A percentile compares a stretch with the other conserved stretches of the same genome.
phyloP scores from a whole-genome alignment of 1,140 invertebrate genomes.

The Trypoxylus dichotomus region DNA sequence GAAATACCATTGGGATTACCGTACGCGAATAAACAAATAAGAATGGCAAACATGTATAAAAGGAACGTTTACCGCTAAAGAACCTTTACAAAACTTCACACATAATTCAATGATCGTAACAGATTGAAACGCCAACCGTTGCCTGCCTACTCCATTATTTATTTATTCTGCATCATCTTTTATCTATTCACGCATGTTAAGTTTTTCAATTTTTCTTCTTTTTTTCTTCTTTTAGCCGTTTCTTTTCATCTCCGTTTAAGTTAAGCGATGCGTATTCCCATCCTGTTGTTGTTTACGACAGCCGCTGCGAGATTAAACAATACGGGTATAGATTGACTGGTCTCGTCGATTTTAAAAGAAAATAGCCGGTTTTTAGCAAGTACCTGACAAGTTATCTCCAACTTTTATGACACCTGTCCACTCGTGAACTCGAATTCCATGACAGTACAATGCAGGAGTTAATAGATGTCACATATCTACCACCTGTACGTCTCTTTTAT shows the following conservation, averaged over 20 bases:
- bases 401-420: slow-evolving; percentile 2
- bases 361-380: slow-evolving; percentile 2
- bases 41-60: too few relatives aligned
- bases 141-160: neutral
- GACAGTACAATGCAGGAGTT: neutral
- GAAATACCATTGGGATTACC: too few relatives aligned
- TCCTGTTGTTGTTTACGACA: slow-evolving; percentile 2
- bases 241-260: neutral
- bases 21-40: too few relatives aligned
- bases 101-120: neutral
- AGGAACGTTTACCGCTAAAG: neutral
- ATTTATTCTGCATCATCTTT: neutral
- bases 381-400: slow-evolving; percentile 2
- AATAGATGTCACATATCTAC: neutral
- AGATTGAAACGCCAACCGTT: neutral
- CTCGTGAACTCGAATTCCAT: slow-evolving; percentile 1
- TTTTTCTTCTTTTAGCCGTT: neutral
- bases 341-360: slow-evolving; percentile 2
- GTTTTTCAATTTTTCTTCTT: neutral
- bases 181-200: neutral
- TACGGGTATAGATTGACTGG: slow-evolving; percentile 1
- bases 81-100: neutral
- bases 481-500: neutral
- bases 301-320: neutral
- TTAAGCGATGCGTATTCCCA: neutral